These are phyloP conservation scores for Clarias fuscus DNA, from an alignment of 2,797 vertebrate genomes.

Conservation along the genomic window DNA sequence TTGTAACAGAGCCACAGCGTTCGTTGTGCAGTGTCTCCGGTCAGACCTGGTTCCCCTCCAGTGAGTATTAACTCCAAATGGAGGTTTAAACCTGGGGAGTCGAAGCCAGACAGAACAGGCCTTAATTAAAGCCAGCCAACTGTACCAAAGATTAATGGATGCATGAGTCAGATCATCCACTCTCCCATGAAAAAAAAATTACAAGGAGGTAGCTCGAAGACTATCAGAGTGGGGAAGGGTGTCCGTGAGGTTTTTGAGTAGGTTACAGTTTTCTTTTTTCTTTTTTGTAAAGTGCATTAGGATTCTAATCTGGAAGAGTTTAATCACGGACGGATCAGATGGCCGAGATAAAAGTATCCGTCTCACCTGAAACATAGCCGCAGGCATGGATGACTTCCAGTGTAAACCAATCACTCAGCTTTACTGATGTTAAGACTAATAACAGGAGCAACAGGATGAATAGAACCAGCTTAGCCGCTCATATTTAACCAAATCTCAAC, in stretches of 20 bases:
- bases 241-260: neutral
- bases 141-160: constrained; percentile 36
- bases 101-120: constrained; percentile 27
- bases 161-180: constrained; percentile 37
- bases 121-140: constrained; percentile 49
- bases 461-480: neutral
- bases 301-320: neutral
- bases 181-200: neutral
- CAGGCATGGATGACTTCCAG: neutral
- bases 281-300: neutral
- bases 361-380: neutral
- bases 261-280: neutral
- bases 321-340: neutral
- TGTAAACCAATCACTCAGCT: neutral
- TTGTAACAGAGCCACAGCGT: constrained; percentile 14
- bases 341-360: neutral
- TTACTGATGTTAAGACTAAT: neutral
- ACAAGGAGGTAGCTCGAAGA: neutral
- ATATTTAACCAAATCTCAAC: neutral
- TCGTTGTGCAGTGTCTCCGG: neutral
- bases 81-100: constrained; percentile 33
- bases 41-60: constrained; percentile 36
- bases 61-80: constrained; percentile 33
- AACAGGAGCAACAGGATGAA: neutral
- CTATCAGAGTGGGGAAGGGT: neutral